These are phyloP conservation scores for Deilephila elpenor DNA, from an alignment of 2,888 invertebrate species.

Conservation along the genomic window DNA sequence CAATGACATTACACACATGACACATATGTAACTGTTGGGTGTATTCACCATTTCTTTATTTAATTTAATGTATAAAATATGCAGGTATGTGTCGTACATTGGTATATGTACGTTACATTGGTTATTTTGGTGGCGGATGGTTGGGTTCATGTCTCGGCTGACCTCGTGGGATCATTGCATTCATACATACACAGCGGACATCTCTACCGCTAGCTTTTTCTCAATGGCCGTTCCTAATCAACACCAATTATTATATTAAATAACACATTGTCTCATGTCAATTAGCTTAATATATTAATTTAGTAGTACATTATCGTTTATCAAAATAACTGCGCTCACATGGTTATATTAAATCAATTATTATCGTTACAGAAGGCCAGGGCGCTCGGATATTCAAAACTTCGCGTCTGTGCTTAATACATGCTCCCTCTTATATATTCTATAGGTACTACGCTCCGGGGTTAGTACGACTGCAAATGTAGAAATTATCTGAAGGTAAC, in stretches of 20 bases:
- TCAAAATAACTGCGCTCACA: not conserved
- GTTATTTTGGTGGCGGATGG: no score
- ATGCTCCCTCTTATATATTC: constrained; percentile 26
- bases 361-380: constrained; percentile 67
- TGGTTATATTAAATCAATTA: constrained; percentile 38
- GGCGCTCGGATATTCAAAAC: constrained; percentile 24
- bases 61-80: no score
- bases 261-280: constrained; percentile 8
- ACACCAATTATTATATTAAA: not conserved
- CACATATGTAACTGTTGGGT: no score
- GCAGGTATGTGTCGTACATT: no score
- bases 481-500: constrained; percentile 26
- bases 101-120: no score
- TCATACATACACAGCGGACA: not conserved
- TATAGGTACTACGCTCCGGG: constrained; percentile 25
- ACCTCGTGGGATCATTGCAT: not conserved
- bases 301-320: not conserved
- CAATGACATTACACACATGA: no score
- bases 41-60: no score
- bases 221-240: constrained; percentile 17
- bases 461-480: constrained; percentile 16
- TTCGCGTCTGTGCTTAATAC: constrained; percentile 31
- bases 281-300: constrained; percentile 11
- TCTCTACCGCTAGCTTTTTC: constrained; percentile 19
- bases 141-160: not conserved